Evolutionary conservation across 2,113 vertebrate genomes (phyloP), one percentile per base, ranked within the genome.

Genomic region (Melanocharis versteri): DNA sequence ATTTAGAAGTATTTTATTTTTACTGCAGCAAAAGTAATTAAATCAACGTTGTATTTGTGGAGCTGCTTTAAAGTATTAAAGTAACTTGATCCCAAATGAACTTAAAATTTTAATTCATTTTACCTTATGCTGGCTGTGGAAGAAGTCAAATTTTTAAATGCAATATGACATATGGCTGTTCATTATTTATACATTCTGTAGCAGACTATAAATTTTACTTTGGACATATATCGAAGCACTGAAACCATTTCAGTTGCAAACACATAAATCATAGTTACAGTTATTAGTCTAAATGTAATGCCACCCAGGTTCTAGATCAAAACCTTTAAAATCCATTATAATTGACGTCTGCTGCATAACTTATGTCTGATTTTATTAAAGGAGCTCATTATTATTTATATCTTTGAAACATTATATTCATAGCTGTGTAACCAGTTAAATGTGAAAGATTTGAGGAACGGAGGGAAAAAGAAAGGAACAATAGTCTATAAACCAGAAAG

Each of bases 171-270:
- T 98, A 98, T 97, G 97, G 98, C 96, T 96, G 97, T 98, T 98
- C 97, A 98, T 98, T 98, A 98, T 98, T 98, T 98, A 98, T 98
- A 98, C 97, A 98, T 98, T 98, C 98, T 96, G 97, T 97, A 97
- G 97, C 98, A 97, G 97, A 97, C 97, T 93, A 98, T 98, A 98
- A 98, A 98, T 98, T 98, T 98, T 98, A 95, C 97, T 98, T 97
- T 98, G 97, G 98, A 98, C 96, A 95, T 98, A 97, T 97, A 98
- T 98, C 88, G 96, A 98, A 97, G 97, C 97, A 94, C 95, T 95
- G 96, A 98, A 98, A 97, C 97, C 96, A 97, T 98, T 98, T 97
- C 95, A 89, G 97, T 96, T 96, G 97, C 98, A 98, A 98, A 98
- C 97, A 98, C 98, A 98, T 98, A 98, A 98, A 98, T 98, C 98